These are phyloP conservation scores for Zoanthus solanderi DNA, from an alignment of 92 coral and sea anemone species.

Conservation along the genomic window DNA sequence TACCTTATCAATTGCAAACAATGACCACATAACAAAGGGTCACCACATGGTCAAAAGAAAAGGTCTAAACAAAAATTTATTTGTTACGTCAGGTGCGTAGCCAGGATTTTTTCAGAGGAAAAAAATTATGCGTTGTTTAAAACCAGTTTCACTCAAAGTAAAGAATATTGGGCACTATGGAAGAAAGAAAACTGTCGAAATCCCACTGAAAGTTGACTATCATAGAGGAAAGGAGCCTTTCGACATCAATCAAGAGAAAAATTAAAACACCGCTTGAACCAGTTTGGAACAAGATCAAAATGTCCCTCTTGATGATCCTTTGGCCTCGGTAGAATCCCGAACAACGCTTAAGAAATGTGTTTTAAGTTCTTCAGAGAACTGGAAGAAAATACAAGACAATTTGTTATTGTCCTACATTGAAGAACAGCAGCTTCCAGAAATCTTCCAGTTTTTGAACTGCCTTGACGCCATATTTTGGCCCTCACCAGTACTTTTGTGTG, in stretches of 20 bases:
- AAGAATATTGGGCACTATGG: slow-evolving; percentile 59
- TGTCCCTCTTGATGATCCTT: slow-evolving; percentile 44
- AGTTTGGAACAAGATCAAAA: slow-evolving; percentile 36
- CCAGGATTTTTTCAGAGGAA: too few species aligned
- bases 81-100: too few species aligned
- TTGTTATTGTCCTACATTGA: slow-evolving; percentile 33
- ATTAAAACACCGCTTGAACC: too few species aligned
- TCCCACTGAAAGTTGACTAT: not conserved
- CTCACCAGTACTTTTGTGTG: slow-evolving; percentile 65
- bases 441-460: slow-evolving; percentile 46
- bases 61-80: too few species aligned
- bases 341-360: slow-evolving; percentile 46
- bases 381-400: slow-evolving; percentile 62
- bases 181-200: slow-evolving; percentile 37
- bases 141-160: slow-evolving; percentile 43
- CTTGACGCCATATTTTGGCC: slow-evolving; percentile 58
- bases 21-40: too few species aligned
- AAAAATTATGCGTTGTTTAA: slow-evolving; percentile 39
- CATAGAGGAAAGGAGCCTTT: too few species aligned
- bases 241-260: too few species aligned
- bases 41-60: too few species aligned
- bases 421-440: slow-evolving; percentile 47
- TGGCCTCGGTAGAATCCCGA: not conserved
- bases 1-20: too few species aligned
- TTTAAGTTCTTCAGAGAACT: slow-evolving; percentile 56